Percentiles rank a stretch among this genome's conserved stretches.
These are phyloP conservation scores for Pandion haliaetus DNA, from an alignment of 2,113 vertebrate genomes.

Conservation along the genomic window DNA sequence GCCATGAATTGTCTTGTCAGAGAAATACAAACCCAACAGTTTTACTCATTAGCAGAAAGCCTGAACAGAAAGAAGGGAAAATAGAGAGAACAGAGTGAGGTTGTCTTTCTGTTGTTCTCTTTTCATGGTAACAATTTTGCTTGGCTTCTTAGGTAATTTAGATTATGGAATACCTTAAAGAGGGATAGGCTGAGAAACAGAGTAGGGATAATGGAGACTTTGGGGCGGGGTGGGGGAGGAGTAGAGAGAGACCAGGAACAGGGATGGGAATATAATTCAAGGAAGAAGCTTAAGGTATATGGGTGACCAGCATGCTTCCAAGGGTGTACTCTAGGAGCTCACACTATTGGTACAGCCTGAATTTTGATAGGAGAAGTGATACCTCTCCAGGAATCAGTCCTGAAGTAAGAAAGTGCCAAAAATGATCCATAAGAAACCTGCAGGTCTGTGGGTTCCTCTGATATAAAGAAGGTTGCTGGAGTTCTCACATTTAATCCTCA, in stretches of 20 bases:
- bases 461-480: background rate
- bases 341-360: rapidly evolving
- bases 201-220: background rate
- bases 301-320: background rate
- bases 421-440: background rate
- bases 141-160: background rate
- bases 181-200: background rate
- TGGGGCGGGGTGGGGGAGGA: background rate
- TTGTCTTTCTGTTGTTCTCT: background rate
- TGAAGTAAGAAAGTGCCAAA: background rate
- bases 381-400: background rate
- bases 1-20: background rate
- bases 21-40: background rate
- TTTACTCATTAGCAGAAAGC: background rate
- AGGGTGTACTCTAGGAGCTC: background rate
- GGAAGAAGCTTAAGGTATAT: background rate
- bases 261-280: background rate
- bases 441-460: background rate
- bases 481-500: background rate
- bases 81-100: background rate
- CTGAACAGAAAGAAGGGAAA: background rate
- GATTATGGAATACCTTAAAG: background rate
- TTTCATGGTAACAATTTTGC: background rate
- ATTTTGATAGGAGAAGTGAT: background rate
- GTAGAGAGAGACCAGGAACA: background rate